phyloP scores from a whole-genome alignment of 2,888 invertebrate species.

The Parnassius apollo region DNA sequence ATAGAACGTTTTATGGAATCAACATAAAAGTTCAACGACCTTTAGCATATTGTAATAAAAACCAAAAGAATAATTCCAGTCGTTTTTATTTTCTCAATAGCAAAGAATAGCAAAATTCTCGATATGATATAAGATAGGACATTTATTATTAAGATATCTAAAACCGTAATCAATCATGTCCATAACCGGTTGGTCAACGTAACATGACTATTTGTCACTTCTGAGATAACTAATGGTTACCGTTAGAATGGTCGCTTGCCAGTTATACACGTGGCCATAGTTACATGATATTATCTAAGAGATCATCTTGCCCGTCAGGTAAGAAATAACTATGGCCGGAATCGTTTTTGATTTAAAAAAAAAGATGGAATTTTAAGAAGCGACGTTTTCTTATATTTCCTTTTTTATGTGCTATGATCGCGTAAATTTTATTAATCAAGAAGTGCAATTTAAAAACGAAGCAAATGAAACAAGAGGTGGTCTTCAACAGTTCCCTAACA shows the following conservation, averaged over 20 bases:
- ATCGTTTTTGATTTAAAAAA: not conserved
- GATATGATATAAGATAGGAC: not conserved
- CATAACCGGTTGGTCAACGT: slow-evolving; percentile 17
- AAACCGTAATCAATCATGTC: slow-evolving; percentile 16
- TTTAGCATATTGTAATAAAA: too few relatives aligned
- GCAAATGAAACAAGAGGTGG: too few relatives aligned
- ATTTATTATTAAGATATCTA: slow-evolving; percentile 3
- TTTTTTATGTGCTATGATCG: too few relatives aligned
- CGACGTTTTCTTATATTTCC: too few relatives aligned
- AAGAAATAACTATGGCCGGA: slow-evolving; percentile 6
- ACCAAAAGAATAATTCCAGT: too few relatives aligned
- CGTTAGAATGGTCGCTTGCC: slow-evolving; percentile 22
- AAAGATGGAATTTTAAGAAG: too few relatives aligned
- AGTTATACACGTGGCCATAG: slow-evolving; percentile 3
- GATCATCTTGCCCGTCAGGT: slow-evolving; percentile 2
- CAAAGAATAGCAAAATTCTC: not conserved
- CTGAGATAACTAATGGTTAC: slow-evolving; percentile 23
- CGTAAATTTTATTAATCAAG: too few relatives aligned
- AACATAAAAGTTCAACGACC: too few relatives aligned
- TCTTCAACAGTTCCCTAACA: too few relatives aligned
- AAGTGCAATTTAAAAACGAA: too few relatives aligned
- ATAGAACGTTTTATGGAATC: too few relatives aligned
- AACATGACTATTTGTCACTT: slow-evolving; percentile 21
- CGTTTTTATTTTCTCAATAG: too few relatives aligned
- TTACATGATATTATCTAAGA: slow-evolving; percentile 22